phyloP scores from a whole-genome alignment of 2,888 invertebrate species.

The Rhorus exstirpatorius region DNA sequence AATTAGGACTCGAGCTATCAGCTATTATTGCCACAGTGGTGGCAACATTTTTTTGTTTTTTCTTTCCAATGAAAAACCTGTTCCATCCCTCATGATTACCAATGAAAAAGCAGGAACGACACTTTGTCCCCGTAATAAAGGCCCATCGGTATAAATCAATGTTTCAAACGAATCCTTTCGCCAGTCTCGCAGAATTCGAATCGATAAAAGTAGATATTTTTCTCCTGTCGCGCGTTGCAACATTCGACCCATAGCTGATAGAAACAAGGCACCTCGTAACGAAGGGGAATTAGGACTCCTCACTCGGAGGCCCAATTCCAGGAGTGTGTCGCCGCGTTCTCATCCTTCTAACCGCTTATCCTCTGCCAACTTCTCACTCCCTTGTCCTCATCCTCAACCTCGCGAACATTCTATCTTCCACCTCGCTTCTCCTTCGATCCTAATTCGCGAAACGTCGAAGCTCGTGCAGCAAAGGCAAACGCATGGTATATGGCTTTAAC shows the following conservation, averaged over 20 bases:
- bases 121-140: neutral
- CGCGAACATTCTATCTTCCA: conserved; percentile 28
- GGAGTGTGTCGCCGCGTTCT: conserved; percentile 58
- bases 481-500: conserved; percentile 79
- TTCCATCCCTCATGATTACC: too few species aligned
- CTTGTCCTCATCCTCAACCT: conserved; percentile 37
- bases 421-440: conserved; percentile 37
- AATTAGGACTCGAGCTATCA: too few species aligned
- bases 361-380: conserved; percentile 14
- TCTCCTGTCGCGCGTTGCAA: neutral
- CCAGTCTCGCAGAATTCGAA: conserved; percentile 1
- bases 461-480: conserved; percentile 25
- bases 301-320: conserved; percentile 68
- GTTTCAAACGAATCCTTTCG: neutral
- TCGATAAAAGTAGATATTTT: conserved; percentile 40
- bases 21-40: too few species aligned
- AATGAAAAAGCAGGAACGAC: neutral
- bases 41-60: neutral
- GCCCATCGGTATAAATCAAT: conserved; percentile 6
- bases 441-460: conserved; percentile 61
- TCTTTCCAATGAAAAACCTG: neutral
- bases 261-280: conserved; percentile 61
- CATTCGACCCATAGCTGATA: conserved; percentile 31
- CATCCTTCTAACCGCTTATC: conserved; percentile 22
- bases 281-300: conserved; percentile 58